Base-by-base conservation (phyloP, 2,797 vertebrate genomes). In the Anas flavirostris region DNA sequence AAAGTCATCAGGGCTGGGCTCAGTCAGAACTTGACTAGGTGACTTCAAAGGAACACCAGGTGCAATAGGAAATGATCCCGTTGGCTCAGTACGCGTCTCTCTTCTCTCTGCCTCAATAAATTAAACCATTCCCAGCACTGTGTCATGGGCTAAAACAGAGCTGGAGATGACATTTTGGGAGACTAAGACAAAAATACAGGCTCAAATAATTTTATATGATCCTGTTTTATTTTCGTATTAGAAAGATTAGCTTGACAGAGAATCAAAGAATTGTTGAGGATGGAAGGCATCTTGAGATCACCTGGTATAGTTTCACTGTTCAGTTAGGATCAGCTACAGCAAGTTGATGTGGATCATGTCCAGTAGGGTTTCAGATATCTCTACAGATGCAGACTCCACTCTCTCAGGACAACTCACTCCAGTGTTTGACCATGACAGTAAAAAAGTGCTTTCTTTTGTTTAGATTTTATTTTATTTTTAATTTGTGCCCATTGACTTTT, bases 21-120 rank as follows among this genome's bases (percentile, higher is more conserved):
- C 74, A 0, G 94, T 95, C 88, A 95, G 91, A 91, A 97, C 96
- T 95, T 96, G 96, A 92, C 76, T 72, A 70, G 46, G 43, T 75
- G 58, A 93, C 92, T 96, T 97, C 96, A 97, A 94, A 96, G 86
- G 82, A 93, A 91, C 78, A 77, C 95, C 96, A 96, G 88, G 77
- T 94, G 91, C 74, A 74, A 52, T 7, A 86, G 11, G n/a, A 93
- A 96, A 86, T 58, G 89, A 88, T 69, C 28, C 60, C 66, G 23
- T 68, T 88, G 77, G 82, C 84, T 90, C 77, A 86, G 26, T 41
- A 76, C 82, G 72, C 14, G 31, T 83, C 59, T 68, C 35, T 79
- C 37, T 74, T 94, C 53, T 75, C 60, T 81, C 43, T 70, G 55
- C 18, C 22, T 93, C 75, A 67, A 52, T 74, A 94, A 94, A 94